phyloP scores from a whole-genome alignment of 2,797 vertebrate species.

The Mormyrops boulengeri region DNA sequence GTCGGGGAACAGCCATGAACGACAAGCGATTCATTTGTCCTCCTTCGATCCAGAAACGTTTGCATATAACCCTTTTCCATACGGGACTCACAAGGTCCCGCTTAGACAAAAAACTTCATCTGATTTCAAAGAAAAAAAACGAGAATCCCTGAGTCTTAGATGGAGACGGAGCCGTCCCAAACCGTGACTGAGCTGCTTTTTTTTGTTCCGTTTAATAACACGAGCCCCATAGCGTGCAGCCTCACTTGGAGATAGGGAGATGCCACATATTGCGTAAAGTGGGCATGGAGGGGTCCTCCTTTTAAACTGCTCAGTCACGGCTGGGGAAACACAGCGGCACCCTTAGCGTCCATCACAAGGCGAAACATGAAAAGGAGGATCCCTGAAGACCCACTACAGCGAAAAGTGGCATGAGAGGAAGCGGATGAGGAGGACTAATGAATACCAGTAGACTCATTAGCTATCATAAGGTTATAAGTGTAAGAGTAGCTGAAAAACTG shows the following conservation, averaged over 20 bases:
- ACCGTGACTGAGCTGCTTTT: conserved; percentile 55
- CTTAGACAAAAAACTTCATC: background rate
- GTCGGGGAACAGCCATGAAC: conserved; percentile 99
- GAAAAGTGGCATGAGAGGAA: conserved; percentile 66
- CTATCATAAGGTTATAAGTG: conserved; percentile 43
- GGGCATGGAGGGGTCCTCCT: conserved; percentile 63
- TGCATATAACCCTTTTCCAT: conserved; percentile 70
- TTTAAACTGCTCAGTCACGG: conserved; percentile 56
- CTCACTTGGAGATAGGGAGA: conserved; percentile 25
- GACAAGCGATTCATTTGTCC: conserved; percentile 37
- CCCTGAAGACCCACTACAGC: conserved; percentile 62
- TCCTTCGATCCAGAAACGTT: background rate
- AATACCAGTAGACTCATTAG: conserved; percentile 8
- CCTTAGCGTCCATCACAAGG: conserved; percentile 28
- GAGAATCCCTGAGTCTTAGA: background rate
- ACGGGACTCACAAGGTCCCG: conserved; percentile 40
- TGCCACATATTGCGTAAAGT: conserved; percentile 71
- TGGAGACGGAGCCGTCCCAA: conserved; percentile 27
- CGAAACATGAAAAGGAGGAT: conserved; percentile 54
- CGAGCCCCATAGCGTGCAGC: background rate
- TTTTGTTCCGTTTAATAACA: background rate
- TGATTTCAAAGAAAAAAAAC: conserved; percentile 35
- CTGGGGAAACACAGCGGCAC: conserved; percentile 43
- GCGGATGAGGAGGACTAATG: background rate
- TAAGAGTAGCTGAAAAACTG: conserved; percentile 70